Evolutionary conservation across 2,113 vertebrate genomes (phyloP).

Genomic region (Ptychochromis oligacanthus): DNA sequence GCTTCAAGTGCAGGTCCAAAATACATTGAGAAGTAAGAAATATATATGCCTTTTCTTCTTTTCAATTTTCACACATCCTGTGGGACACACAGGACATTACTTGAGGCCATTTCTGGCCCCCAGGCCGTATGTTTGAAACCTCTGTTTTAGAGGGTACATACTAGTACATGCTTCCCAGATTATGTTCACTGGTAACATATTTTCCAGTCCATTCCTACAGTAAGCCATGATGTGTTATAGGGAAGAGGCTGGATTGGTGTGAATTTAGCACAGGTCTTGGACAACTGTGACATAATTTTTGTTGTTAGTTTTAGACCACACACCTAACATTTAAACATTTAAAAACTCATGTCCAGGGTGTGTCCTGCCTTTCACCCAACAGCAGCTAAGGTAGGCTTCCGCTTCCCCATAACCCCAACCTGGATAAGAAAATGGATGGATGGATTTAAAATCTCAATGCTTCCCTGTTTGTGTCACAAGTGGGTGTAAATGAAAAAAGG

Average conservation of each 20-base stretch:
- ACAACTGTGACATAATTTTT: neutral
- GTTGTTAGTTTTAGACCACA: neutral
- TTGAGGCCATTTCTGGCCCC: neutral
- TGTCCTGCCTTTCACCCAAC: neutral
- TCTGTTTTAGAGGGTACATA: no score
- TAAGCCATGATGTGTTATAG: neutral
- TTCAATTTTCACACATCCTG: neutral
- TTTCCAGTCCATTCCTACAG: neutral
- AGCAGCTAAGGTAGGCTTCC: neutral
- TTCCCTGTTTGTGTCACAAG: neutral
- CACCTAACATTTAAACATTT: neutral
- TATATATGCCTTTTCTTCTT: neutral
- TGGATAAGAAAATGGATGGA: slow-evolving; percentile 2
- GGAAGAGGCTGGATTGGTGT: neutral
- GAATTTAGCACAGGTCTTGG: neutral
- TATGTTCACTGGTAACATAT: no score
- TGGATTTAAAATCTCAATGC: neutral
- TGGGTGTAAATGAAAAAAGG: neutral
- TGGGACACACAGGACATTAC: accelerated
- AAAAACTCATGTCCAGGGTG: neutral
- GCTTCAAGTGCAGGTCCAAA: neutral
- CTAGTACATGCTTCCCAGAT: no score
- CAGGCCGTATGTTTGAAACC: no score
- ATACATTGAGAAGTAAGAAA: neutral
- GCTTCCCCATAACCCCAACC: neutral